These are phyloP conservation scores for Helogale parvula DNA, from an alignment of 2,113 vertebrate genomes.

Conservation along the genomic window DNA sequence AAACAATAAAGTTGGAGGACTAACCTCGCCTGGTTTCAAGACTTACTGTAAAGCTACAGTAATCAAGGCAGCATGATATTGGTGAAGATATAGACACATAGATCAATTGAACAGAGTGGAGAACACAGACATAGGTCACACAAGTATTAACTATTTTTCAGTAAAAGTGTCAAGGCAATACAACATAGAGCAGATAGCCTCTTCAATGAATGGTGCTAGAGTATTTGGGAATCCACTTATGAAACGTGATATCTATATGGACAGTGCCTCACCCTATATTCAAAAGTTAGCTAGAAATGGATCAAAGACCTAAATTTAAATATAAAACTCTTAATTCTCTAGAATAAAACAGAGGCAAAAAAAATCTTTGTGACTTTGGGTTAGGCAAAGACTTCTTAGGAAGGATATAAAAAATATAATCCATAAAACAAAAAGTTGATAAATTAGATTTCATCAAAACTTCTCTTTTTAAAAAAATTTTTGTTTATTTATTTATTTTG, in stretches of 20 bases:
- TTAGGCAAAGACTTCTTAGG: constrained; percentile 7
- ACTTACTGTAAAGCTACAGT: not conserved
- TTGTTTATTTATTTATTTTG: not conserved
- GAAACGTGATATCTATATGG: not conserved
- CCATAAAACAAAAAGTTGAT: not conserved
- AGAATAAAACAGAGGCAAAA: not conserved
- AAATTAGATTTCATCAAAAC: constrained; percentile 30
- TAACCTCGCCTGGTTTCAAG: not conserved
- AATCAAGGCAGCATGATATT: not conserved
- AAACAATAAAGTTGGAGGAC: not conserved
- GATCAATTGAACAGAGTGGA: not conserved
- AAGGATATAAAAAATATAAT: constrained; percentile 31
- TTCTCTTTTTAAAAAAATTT: not conserved
- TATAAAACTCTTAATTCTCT: constrained; percentile 19
- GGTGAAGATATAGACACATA: not conserved
- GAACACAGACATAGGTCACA: not conserved
- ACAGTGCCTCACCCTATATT: not conserved
- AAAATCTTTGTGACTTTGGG: not conserved
- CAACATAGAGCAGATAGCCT: not conserved
- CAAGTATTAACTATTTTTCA: not conserved
- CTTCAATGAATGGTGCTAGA: not conserved
- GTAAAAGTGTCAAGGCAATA: not conserved
- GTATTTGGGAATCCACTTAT: not conserved
- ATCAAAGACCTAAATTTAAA: constrained; percentile 11
- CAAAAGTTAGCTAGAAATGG: constrained; percentile 23